Conservation (phyloP, 1,140 invertebrate genomes). For the Drosophila quadrilineata region DNA sequence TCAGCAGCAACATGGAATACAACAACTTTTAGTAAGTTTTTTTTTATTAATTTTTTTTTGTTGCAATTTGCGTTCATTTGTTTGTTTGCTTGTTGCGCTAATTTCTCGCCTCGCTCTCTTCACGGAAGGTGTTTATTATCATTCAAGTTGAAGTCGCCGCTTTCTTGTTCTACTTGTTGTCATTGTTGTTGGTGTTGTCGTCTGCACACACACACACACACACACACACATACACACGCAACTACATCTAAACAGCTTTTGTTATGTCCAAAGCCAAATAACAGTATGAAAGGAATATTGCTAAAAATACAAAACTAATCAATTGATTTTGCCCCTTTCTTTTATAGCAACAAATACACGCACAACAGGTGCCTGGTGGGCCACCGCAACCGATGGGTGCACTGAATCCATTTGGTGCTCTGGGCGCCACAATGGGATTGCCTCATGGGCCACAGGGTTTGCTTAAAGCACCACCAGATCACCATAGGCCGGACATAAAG, state of each 20-base stretch:
- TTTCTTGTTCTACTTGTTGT: slow-evolving; percentile 35
- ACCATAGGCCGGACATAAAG: slow-evolving; percentile 81
- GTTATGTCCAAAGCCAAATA: slow-evolving; percentile 30
- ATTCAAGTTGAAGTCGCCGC: slow-evolving; percentile 22
- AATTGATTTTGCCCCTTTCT: slow-evolving; percentile 5
- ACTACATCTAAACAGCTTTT: slow-evolving; percentile 37
- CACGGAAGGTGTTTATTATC: slow-evolving; percentile 41
- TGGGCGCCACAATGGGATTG: slow-evolving; percentile 78
- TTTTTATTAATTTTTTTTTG: slow-evolving; percentile 53
- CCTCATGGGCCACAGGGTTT: slow-evolving; percentile 79
- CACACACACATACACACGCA: slow-evolving; percentile 42
- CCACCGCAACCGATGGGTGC: slow-evolving; percentile 80
- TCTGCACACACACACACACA: slow-evolving; percentile 44
- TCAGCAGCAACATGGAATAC: slow-evolving; percentile 85
- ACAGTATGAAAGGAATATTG: slow-evolving; percentile 16
- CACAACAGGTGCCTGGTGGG: slow-evolving; percentile 81
- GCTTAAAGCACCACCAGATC: slow-evolving; percentile 79
- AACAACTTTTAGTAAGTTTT: slow-evolving; percentile 85
- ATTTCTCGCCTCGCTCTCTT: slow-evolving; percentile 40
- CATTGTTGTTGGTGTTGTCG: slow-evolving; percentile 41
- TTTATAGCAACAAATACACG: slow-evolving; percentile 83
- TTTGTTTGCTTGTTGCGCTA: slow-evolving; percentile 42
- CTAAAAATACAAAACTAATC: not conserved
- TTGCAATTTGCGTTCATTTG: slow-evolving; percentile 48
- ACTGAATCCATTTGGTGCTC: slow-evolving; percentile 80